Base-by-base conservation (phyloP, 2,888 invertebrate genomes). In the Zhuqinia jingwanae region DNA sequence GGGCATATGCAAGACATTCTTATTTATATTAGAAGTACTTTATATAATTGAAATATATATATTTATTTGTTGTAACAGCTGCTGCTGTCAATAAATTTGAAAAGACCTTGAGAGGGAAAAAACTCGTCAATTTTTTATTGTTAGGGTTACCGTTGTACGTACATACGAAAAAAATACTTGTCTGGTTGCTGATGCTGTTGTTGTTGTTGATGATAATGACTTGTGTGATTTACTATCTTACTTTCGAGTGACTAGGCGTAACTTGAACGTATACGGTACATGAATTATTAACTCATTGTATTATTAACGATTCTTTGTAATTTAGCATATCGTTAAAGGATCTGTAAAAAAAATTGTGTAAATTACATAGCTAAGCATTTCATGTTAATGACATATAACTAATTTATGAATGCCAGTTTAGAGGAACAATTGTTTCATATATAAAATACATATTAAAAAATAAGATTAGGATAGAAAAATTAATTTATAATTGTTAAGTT, bases 61-160 rank as follows among this genome's bases (percentile, higher is more conserved):
- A 17, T 53, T 53, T n/a, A n/a, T 53, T n/a, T 53, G 53, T 53
- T 53, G 53, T 53, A 1, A 22, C 60, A 60, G 60, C 25, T 60
- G 60, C 60, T 3, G 20, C 60, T 60, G 60, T 60, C 60, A 25
- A 20, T 60, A 6, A 25, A 10, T 60, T n/a, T 20, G 25, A 6
- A 60, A 60, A 60, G 25, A 60, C 60, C 60, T 60, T 60, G 60
- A 60, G 11, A 60, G 2, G 5, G 5, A 36, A 60, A 60, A 60
- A 60, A n/a, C 53, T 15, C 15, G 47, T 47, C 47, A 47, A 60
- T 8, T 60, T 60, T 60, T 60, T 60, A 25, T 60, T 22, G 11
- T 25, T 60, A 25, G 25, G 53, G 53, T 53, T 53, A 53, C 5
- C 53, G 15, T 53, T n/a, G n/a, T n/a, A n/a, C n/a, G 53, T 53